phyloP scores from a whole-genome alignment of 2,113 vertebrate genomes.

The Struthidea cinerea region DNA sequence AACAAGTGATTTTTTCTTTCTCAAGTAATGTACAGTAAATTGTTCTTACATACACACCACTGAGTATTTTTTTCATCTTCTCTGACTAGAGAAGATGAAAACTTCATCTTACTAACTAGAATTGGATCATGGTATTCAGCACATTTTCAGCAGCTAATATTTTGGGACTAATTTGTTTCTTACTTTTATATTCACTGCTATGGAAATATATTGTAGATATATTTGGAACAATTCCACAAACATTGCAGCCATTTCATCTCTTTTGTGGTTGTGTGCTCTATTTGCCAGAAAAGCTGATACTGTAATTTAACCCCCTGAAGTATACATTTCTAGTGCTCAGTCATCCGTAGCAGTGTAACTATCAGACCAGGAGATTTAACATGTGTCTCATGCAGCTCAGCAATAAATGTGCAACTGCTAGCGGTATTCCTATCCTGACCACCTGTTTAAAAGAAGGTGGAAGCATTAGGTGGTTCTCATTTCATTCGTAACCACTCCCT shows the following conservation, averaged over 20 bases:
- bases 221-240: background rate
- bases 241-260: background rate
- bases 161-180: background rate
- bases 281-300: background rate
- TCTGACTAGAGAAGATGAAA: background rate
- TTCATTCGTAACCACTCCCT: background rate
- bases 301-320: background rate
- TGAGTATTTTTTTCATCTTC: background rate
- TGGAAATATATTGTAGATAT: background rate
- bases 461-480: background rate
- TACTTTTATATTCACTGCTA: background rate
- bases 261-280: background rate
- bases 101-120: background rate
- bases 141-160: background rate
- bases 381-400: background rate
- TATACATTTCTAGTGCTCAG: background rate
- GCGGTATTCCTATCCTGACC: background rate
- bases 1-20: background rate
- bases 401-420: background rate
- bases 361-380: background rate
- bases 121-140: background rate
- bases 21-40: background rate
- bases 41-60: background rate
- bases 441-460: background rate
- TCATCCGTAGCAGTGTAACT: background rate